These are phyloP conservation scores for Lordiphosa stackelbergi DNA, from an alignment of 1,140 invertebrate genomes.

Conservation along the genomic window DNA sequence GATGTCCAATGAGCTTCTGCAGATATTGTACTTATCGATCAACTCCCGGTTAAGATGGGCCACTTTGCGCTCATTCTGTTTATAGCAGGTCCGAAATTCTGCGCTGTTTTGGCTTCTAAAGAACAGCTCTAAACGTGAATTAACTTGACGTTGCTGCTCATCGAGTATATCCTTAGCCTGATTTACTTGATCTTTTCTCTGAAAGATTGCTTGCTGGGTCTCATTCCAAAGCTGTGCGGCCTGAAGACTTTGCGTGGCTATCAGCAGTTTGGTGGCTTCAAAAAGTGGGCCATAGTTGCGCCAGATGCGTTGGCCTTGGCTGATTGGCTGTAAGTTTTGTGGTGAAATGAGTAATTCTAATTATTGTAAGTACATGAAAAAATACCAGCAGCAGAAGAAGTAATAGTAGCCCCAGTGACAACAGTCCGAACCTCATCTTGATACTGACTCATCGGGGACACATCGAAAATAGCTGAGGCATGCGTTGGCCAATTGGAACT, in stretches of 20 bases:
- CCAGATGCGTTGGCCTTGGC: constrained; percentile 14
- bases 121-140: constrained; percentile 20
- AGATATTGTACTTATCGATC: constrained; percentile 39
- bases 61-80: constrained; percentile 34
- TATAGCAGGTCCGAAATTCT: constrained; percentile 25
- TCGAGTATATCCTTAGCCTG: constrained; percentile 12
- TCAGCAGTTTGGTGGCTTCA: constrained; percentile 39
- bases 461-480: not conserved
- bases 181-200: constrained; percentile 9
- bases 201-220: constrained; percentile 20
- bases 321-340: constrained; percentile 12
- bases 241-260: constrained; percentile 16
- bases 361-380: constrained; percentile 16
- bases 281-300: constrained; percentile 39
- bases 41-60: constrained; percentile 38
- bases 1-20: constrained; percentile 26
- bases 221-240: constrained; percentile 28
- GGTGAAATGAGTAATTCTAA: not conserved
- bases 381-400: constrained; percentile 14
- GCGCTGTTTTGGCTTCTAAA: constrained; percentile 10
- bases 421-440: constrained; percentile 20
- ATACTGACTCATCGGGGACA: constrained; percentile 8
- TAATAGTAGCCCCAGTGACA: constrained; percentile 1
- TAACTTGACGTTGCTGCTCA: constrained; percentile 11
- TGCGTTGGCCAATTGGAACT: not conserved